A percentile compares a stretch with the other conserved stretches of the same genome.
Evolutionary conservation across 1,140 invertebrate species (phyloP).

Genomic region (Rhopalosiphum padi): DNA sequence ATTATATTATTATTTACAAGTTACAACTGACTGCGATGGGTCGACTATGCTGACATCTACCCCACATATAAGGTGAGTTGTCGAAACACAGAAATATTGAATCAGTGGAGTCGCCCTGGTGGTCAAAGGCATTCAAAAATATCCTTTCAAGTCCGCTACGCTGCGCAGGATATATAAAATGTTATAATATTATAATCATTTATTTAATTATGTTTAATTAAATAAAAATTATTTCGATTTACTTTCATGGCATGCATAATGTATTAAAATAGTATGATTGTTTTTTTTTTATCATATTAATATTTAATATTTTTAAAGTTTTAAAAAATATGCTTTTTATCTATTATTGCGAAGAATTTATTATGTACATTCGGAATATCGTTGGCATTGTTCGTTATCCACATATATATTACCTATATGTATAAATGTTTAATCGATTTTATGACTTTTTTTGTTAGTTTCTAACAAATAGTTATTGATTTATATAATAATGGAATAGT

Average conservation of each 20-base stretch:
- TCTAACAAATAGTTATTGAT: background rate
- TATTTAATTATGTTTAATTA: background rate
- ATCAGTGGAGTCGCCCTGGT: background rate
- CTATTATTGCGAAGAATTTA: background rate
- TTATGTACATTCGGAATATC: background rate
- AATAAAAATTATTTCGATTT: background rate
- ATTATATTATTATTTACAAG: no score
- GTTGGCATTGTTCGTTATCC: background rate
- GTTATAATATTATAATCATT: no score
- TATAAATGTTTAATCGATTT: background rate
- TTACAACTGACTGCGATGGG: background rate
- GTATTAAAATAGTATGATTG: background rate
- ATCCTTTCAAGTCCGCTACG: background rate
- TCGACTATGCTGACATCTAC: background rate
- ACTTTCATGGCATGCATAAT: background rate
- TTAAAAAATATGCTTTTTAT: background rate
- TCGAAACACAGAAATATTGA: background rate
- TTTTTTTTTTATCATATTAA: background rate
- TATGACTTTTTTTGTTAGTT: background rate
- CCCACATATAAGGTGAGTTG: background rate
- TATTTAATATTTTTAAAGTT: background rate
- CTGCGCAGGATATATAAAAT: background rate
- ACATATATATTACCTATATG: no score
- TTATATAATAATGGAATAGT: no score
- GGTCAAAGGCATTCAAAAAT: background rate